phyloP scores from a whole-genome alignment of 2,113 vertebrate species.

The Halcyon malimbica region DNA sequence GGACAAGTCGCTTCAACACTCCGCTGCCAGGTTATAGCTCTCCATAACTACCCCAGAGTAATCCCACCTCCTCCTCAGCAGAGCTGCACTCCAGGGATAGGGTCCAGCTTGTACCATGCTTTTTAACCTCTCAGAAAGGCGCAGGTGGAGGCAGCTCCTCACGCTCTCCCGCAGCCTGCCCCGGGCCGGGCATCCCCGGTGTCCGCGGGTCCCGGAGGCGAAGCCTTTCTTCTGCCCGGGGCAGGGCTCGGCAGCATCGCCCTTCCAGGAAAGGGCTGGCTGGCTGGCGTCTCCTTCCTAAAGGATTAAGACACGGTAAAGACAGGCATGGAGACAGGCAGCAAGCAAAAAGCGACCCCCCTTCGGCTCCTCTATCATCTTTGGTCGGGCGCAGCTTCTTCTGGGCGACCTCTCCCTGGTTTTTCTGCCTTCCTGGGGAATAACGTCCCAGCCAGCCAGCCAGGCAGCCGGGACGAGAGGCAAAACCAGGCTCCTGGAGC shows the following conservation, averaged over 20 bases:
- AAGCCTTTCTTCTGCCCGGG: constrained; percentile 45
- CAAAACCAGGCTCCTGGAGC: not conserved
- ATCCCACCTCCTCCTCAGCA: constrained; percentile 49
- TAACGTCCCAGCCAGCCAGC: not conserved
- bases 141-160: constrained; percentile 1
- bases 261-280: constrained; percentile 8
- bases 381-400: not conserved
- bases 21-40: not conserved
- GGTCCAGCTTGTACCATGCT: not conserved
- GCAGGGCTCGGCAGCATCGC: constrained; percentile 50
- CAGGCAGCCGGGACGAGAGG: not conserved
- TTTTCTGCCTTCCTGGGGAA: not conserved
- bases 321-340: not conserved
- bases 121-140: not conserved
- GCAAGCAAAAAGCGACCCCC: not conserved
- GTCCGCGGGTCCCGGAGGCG: not conserved
- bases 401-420: not conserved
- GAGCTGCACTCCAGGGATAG: constrained; percentile 1
- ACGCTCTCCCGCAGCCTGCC: constrained; percentile 12
- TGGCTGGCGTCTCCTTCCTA: constrained; percentile 33
- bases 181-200: constrained; percentile 30
- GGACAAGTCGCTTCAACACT: not conserved
- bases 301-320: constrained; percentile 46
- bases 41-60: not conserved
- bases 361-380: constrained; percentile 1